Percentiles rank a stretch among this genome's conserved stretches.
Conservation (phyloP, 2,797 vertebrate genomes). For the Synaphobranchus kaupii region DNA sequence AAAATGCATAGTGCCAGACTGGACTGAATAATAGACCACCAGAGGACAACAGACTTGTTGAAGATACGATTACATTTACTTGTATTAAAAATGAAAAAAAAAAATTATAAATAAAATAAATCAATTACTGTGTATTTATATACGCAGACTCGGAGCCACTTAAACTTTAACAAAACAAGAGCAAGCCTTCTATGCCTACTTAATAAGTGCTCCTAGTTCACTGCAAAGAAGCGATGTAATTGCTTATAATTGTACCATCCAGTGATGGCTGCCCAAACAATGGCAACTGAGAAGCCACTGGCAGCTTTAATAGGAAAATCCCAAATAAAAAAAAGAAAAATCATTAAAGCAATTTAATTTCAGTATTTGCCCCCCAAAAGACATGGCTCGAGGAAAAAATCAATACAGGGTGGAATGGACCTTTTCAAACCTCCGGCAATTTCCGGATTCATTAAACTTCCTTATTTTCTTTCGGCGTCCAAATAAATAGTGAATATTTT, state of each 20-base stretch:
- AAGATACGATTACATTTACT: neutral
- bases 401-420: constrained; percentile 8
- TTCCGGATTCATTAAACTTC: neutral
- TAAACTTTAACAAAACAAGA: neutral
- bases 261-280: neutral
- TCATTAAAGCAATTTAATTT: constrained; percentile 23
- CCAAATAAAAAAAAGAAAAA: constrained; percentile 19
- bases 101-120: neutral
- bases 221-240: neutral
- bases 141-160: neutral
- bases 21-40: neutral
- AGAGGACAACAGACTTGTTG: neutral
- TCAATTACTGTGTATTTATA: neutral
- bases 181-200: neutral
- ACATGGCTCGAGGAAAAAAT: neutral
- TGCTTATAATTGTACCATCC: constrained; percentile 6
- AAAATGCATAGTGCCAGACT: neutral
- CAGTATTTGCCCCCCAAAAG: neutral
- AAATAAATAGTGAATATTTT: constrained; percentile 20
- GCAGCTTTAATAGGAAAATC: constrained; percentile 25
- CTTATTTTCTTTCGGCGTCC: neutral
- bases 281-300: neutral
- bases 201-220: neutral
- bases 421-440: constrained; percentile 1
- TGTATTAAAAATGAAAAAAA: neutral